Evolutionary conservation across 2,113 vertebrate genomes (phyloP), one percentile per base, ranked within the genome.

Genomic region (Xiphophorus hellerii): DNA sequence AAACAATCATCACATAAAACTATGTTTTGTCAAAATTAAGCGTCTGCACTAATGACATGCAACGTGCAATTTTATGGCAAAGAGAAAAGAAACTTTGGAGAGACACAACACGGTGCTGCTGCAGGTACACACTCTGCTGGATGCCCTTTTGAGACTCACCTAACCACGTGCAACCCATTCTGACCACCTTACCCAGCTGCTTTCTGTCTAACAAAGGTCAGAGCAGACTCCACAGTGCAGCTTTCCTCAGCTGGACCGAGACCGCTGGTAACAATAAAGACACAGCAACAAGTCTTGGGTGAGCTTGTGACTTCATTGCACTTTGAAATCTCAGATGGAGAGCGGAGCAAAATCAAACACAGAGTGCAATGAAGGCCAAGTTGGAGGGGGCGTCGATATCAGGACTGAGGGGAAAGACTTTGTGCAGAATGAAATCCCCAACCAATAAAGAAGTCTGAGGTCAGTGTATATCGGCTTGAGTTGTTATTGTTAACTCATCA

Each of bases 201-300:
- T 79, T 63, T 74, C 51, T 58, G 22, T 58, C 51, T 25, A 58
- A 77, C 77, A 92, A 90, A 94, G 92, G 91, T 93, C 92, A 89
- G 72, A 31, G 71, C 25, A 0, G 54, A 58, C 73, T 78, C 33
- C 37, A 22, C 62, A 69, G 33, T 27, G 25, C 72, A 44, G 37
- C 71, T 33, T 69, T 62, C 58, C 61, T 5, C 39, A 61, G 77
- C 76, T 30, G 67, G 69, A 78, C 77, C 37, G n/a, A 60, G 72
- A 39, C 82, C 67, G 48, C 68, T 62, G 74, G 69, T 78, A 74
- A 75, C 77, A 65, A 62, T 75, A 39, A 77, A 70, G 66, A 65
- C 12, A 12, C 29, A 64, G 77, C 58, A 42, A 66, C 70, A 67
- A 62, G 35, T 87, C 84, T 66, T 81, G 37, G 51, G 42, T 69